Conservation (phyloP, 2,113 vertebrate species). For the Oxyura jamaicensis region DNA sequence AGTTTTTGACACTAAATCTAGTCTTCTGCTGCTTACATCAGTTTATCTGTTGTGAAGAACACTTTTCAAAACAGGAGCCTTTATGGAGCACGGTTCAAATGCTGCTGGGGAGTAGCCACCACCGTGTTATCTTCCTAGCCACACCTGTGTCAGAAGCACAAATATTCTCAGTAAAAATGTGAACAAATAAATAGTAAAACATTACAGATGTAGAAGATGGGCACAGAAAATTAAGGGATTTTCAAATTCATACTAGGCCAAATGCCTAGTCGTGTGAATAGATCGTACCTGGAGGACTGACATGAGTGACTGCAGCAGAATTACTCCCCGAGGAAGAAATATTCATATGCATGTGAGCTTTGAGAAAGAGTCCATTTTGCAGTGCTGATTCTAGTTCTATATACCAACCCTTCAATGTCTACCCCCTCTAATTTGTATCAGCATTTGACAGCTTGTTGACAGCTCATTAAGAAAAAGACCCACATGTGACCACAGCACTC, state of each 20-base stretch:
- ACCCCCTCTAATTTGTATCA: constrained; percentile 2
- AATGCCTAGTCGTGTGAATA: neutral
- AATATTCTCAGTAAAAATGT: neutral
- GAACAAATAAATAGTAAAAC: neutral
- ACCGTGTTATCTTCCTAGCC: fast-evolving
- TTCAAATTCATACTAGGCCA: neutral
- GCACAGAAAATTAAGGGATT: neutral
- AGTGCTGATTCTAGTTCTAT: neutral
- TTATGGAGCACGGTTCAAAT: neutral
- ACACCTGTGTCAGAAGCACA: neutral
- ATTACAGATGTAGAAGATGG: neutral
- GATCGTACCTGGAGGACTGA: neutral
- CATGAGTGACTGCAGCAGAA: neutral
- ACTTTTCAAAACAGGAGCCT: neutral
- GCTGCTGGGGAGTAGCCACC: neutral
- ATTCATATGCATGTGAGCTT: neutral
- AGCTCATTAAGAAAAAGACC: constrained; percentile 29
- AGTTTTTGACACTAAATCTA: neutral
- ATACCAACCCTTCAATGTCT: neutral
- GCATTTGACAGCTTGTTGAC: constrained; percentile 49
- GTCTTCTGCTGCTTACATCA: neutral
- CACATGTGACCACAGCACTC: constrained; percentile 7
- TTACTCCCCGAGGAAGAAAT: neutral
- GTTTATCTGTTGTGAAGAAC: neutral
- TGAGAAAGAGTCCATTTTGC: neutral